phyloP scores from a whole-genome alignment of 2,888 invertebrate genomes.

The Cephus sareptanus region DNA sequence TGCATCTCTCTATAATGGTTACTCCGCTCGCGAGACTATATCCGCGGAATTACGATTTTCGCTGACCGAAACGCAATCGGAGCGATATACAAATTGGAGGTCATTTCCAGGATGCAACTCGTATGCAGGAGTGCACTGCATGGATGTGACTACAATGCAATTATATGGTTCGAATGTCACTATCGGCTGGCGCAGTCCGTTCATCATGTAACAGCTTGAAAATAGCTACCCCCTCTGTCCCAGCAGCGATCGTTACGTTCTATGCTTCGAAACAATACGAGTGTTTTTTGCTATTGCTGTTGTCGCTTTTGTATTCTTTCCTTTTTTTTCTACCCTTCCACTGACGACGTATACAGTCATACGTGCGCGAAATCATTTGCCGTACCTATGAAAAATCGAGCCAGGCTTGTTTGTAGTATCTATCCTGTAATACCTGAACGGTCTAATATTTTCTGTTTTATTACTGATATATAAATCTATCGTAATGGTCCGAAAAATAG shows the following conservation, averaged over 20 bases:
- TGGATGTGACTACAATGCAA: slow-evolving; percentile 34
- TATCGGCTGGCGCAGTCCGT: slow-evolving; percentile 45
- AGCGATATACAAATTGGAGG: slow-evolving; percentile 19
- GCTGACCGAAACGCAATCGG: slow-evolving; percentile 32
- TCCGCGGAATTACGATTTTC: slow-evolving; percentile 30
- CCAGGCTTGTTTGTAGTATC: background rate
- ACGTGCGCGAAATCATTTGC: background rate
- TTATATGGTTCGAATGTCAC: slow-evolving; percentile 46
- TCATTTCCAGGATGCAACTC: slow-evolving; percentile 15
- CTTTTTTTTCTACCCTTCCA: background rate
- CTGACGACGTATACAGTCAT: background rate
- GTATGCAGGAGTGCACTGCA: slow-evolving; percentile 15
- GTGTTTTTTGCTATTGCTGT: background rate
- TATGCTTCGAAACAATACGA: slow-evolving; percentile 1
- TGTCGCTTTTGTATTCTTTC: background rate
- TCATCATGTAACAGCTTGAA: slow-evolving; percentile 54
- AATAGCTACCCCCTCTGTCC: slow-evolving; percentile 21
- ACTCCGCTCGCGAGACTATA: too few relatives aligned
- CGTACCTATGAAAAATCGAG: background rate
- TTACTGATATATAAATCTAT: background rate
- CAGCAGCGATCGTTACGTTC: background rate
- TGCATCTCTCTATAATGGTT: too few relatives aligned
- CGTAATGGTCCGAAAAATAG: too few relatives aligned
- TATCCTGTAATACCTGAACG: background rate
- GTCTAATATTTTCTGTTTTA: background rate